phyloP scores from a whole-genome alignment of 1,140 invertebrate genomes.

The Drosophila nikananu region DNA sequence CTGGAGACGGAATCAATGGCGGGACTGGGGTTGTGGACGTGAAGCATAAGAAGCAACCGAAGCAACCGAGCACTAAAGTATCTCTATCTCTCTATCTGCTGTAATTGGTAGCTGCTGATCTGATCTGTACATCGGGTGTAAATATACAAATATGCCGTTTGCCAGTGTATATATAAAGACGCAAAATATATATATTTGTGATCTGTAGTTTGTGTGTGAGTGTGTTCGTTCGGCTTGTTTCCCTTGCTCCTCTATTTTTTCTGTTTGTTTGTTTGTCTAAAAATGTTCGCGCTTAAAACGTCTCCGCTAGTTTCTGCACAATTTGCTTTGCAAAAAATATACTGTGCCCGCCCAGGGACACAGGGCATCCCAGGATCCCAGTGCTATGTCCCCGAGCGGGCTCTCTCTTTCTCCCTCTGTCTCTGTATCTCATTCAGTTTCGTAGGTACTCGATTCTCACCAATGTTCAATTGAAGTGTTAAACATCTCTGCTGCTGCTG shows the following conservation, averaged over 20 bases:
- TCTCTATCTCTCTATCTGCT: constrained; percentile 29
- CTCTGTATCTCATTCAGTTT: constrained; percentile 57
- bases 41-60: constrained; percentile 68
- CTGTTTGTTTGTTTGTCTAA: constrained; percentile 56
- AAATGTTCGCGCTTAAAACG: constrained; percentile 69
- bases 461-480: constrained; percentile 67
- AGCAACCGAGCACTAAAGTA: constrained; percentile 49
- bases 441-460: constrained; percentile 83
- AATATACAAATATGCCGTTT: constrained; percentile 70
- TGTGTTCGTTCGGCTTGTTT: constrained; percentile 37
- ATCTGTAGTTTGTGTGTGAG: constrained; percentile 55
- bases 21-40: constrained; percentile 22
- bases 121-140: constrained; percentile 52
- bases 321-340: constrained; percentile 81
- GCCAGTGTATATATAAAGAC: constrained; percentile 73
- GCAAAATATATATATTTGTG: constrained; percentile 69
- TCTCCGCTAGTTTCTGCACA: constrained; percentile 64
- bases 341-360: constrained; percentile 44
- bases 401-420: constrained; percentile 11
- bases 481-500: constrained; percentile 57
- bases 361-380: constrained; percentile 30
- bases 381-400: constrained; percentile 1
- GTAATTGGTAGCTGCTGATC: constrained; percentile 20
- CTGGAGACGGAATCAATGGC: constrained; percentile 22
- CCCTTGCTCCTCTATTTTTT: constrained; percentile 20